A percentile compares a stretch with the other conserved stretches of the same genome.
phyloP scores from a whole-genome alignment of 2,113 vertebrate genomes.

The Pteruthius melanotis region DNA sequence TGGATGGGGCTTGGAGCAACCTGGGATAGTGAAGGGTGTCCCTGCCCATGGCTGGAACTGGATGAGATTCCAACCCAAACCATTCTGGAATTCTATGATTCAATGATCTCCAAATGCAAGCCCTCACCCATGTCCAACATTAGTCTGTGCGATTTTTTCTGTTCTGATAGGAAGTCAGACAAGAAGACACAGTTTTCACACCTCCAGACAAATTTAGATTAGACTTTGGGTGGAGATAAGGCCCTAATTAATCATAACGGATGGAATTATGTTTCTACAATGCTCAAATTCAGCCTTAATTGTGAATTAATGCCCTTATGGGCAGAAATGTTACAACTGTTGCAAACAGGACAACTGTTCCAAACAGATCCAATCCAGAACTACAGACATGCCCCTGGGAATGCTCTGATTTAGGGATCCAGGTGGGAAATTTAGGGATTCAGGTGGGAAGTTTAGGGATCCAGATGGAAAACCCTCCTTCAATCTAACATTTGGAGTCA shows the following conservation, averaged over 20 bases:
- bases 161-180: neutral
- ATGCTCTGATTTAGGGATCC: neutral
- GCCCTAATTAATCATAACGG: neutral
- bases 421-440: neutral
- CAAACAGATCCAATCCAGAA: neutral
- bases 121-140: neutral
- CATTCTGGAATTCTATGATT: neutral
- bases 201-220: neutral
- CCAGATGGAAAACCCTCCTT: neutral
- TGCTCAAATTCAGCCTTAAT: neutral
- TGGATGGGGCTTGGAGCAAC: neutral
- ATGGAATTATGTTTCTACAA: neutral
- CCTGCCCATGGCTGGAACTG: neutral
- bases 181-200: neutral
- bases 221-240: neutral
- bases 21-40: neutral
- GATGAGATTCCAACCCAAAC: neutral
- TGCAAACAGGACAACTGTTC: neutral
- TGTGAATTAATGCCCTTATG: neutral
- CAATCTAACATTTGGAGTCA: neutral
- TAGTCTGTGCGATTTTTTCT: neutral
- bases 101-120: neutral
- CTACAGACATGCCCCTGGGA: neutral
- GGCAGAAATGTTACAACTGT: neutral
- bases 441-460: neutral